phyloP scores from a whole-genome alignment of 2,113 vertebrate species.

The Phrynosoma blainvillii region DNA sequence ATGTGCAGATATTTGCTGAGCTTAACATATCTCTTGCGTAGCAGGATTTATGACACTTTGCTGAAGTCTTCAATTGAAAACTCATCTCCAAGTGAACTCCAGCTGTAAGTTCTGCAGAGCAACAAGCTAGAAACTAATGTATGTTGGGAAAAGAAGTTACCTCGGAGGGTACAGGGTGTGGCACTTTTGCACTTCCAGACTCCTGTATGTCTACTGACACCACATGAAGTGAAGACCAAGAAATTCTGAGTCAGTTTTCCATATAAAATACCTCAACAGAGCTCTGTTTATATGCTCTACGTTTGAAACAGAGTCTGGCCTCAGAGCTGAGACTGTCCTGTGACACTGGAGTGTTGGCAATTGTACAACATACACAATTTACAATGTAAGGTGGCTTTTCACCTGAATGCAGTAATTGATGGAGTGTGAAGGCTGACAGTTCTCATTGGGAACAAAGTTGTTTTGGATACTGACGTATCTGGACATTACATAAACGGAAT shows the following conservation, averaged over 20 bases:
- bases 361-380: neutral
- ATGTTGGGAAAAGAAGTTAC: neutral
- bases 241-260: constrained; percentile 21
- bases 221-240: neutral
- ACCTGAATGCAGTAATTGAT: neutral
- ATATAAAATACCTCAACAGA: neutral
- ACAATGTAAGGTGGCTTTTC: neutral
- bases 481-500: neutral
- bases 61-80: constrained; percentile 77
- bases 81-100: constrained; percentile 78
- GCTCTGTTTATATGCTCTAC: neutral
- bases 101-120: constrained; percentile 78
- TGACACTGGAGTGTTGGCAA: neutral
- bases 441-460: neutral
- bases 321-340: neutral
- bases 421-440: neutral
- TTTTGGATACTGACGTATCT: neutral
- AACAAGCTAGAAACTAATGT: neutral
- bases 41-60: constrained; percentile 83
- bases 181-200: neutral
- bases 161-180: too few species aligned
- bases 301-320: neutral
- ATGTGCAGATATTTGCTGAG: constrained; percentile 83
- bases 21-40: constrained; percentile 83
- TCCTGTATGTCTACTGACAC: neutral